Evolutionary conservation across 2,797 vertebrate species (phyloP), one percentile per base, ranked within the genome.

Genomic region (Mionectes olivaceus): DNA sequence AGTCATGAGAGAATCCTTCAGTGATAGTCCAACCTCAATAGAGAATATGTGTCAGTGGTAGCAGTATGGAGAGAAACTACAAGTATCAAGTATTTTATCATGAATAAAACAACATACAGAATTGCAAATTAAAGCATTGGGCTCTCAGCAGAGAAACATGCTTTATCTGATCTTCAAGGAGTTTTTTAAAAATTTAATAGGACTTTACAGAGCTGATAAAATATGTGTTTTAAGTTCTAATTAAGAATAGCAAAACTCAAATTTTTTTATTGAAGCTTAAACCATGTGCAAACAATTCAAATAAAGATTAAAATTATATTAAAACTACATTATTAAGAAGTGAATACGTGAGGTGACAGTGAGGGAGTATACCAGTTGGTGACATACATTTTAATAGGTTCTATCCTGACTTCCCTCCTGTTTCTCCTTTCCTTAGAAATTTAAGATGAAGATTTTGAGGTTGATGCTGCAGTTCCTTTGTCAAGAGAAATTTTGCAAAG

Each of bases 71-170:
- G 67, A 75, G 77, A 85, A 95, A 87, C 93, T 70, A 80, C 59
- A 79, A 93, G 79, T 94, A 88, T 93, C 70, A 71, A 93, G 84
- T 84, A 90, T 94, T 97, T 96, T 84, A 63, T 96, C 76, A 95
- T 97, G 75, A 97, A 97, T 97, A 96, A 97, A 97, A 95, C 91
- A 97, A 96, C 95, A 95, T 82, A 97, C 61, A 93, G 96, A 97
- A 97, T 96, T 90, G 77, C 77, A 96, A 95, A 96, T 97, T 64
- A 96, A 96, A 95, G 59, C 65, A 57, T 67, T 79, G 77, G 52
- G 52, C 59, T 75, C 77, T 90, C 50, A 74, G 61, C 83, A 95
- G 81, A 90, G 94, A 93, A 90, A 71, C 86, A 91, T 57, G 52
- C 67, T 96, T 95, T 95, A 87, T 96, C 65, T 94, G 90, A 92